Evolutionary conservation across 2,797 vertebrate genomes (phyloP).

Genomic region (Etheostoma nigrum): DNA sequence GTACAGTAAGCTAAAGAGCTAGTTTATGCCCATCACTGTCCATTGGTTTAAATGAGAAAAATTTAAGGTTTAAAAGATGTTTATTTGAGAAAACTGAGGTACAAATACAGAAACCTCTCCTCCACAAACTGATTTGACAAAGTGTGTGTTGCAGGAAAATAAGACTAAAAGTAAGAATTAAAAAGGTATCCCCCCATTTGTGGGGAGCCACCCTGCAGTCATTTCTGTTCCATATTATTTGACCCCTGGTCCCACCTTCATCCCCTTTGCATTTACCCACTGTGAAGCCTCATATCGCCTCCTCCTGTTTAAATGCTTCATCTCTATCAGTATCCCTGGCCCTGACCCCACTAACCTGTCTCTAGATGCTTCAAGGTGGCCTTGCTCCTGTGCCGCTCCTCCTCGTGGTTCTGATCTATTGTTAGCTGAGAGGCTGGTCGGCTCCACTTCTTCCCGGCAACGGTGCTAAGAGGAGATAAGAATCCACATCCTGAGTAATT

Average conservation of each 20-base stretch:
- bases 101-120: conserved; percentile 56
- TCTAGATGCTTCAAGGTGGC: conserved; percentile 54
- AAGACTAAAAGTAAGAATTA: conserved; percentile 13
- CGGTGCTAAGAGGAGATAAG: not conserved
- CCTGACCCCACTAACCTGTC: conserved; percentile 50
- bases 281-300: conserved; percentile 31
- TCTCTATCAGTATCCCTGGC: conserved; percentile 44
- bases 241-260: not conserved
- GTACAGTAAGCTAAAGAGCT: not conserved
- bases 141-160: conserved; percentile 25
- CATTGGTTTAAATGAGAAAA: not conserved
- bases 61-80: not conserved
- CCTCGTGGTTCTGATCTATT: conserved; percentile 14
- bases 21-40: not conserved
- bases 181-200: conserved; percentile 1
- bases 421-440: conserved; percentile 10
- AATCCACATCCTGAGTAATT: conserved; percentile 25
- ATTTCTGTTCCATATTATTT: conserved; percentile 32
- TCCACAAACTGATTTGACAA: conserved; percentile 21
- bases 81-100: conserved; percentile 33
- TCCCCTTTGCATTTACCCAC: conserved; percentile 3
- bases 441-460: conserved; percentile 32
- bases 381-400: conserved; percentile 38
- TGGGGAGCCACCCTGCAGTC: conserved; percentile 28
- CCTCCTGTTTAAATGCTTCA: conserved; percentile 66